phyloP scores from a whole-genome alignment of 2,797 vertebrate genomes.

The Enteromius viviparus region DNA sequence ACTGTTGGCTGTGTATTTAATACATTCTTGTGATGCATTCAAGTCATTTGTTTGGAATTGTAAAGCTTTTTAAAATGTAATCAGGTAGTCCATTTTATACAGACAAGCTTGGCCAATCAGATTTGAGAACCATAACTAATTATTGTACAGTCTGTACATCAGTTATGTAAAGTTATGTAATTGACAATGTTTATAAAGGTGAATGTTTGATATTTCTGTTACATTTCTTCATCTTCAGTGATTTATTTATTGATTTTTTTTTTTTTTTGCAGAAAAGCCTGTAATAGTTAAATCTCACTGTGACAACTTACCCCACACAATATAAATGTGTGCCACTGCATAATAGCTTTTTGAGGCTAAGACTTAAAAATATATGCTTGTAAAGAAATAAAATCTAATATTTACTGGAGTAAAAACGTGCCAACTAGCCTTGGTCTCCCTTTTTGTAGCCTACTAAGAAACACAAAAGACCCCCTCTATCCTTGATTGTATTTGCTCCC shows the following conservation, averaged over 20 bases:
- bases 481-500: neutral
- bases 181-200: neutral
- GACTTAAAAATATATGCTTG: neutral
- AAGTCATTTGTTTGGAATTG: slow-evolving; percentile 1
- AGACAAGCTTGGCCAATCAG: neutral
- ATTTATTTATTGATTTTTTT: neutral
- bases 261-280: neutral
- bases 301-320: neutral
- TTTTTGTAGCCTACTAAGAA: neutral
- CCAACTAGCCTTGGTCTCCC: neutral
- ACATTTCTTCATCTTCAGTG: neutral
- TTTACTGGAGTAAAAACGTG: neutral
- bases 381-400: neutral
- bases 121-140: neutral
- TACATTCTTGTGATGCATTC: slow-evolving; percentile 9
- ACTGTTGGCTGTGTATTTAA: slow-evolving; percentile 13
- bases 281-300: too few relatives aligned
- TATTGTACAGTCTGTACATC: neutral
- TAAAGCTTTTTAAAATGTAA: neutral
- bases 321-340: neutral
- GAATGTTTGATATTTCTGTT: neutral
- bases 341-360: neutral
- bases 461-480: neutral
- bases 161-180: too few relatives aligned
- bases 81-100: neutral